Conservation (phyloP, 2,113 vertebrate genomes). For the Boulengeromyrus knoepffleri region DNA sequence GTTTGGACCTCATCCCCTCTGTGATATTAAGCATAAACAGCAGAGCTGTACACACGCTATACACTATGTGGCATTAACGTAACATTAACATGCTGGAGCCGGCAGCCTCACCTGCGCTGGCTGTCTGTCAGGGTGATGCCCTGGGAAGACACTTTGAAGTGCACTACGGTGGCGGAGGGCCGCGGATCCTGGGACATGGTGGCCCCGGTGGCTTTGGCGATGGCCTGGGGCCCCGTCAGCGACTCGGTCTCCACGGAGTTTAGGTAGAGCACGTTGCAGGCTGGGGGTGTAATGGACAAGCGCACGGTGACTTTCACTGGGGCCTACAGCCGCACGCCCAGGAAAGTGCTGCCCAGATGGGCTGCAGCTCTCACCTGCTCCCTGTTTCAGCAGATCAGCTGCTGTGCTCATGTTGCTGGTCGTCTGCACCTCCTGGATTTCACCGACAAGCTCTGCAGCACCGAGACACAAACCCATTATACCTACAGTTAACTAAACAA, state of each 20-base stretch:
- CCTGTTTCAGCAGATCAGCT: conserved; percentile 81
- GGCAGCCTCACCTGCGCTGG: conserved; percentile 68
- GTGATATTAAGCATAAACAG: background rate
- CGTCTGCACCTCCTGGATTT: conserved; percentile 56
- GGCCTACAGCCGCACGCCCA: background rate
- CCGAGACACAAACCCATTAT: background rate
- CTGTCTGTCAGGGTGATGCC: conserved; percentile 86
- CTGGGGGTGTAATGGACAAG: conserved; percentile 33
- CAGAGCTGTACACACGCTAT: background rate
- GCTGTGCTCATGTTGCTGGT: conserved; percentile 81
- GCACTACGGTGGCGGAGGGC: conserved; percentile 66
- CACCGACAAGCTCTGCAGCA: conserved; percentile 68
- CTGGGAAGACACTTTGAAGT: conserved; percentile 86
- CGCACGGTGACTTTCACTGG: background rate
- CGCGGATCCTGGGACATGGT: conserved; percentile 61
- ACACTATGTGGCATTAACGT: too few relatives aligned
- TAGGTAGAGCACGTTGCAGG: conserved; percentile 84
- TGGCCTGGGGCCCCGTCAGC: conserved; percentile 81
- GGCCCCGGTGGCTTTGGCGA: conserved; percentile 73
- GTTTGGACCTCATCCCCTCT: background rate
- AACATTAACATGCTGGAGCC: too few relatives aligned
- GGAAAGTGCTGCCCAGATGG: background rate
- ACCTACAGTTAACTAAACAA: background rate
- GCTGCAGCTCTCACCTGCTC: conserved; percentile 63
- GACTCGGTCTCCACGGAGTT: conserved; percentile 86